Evolutionary conservation across 2,797 vertebrate genomes (phyloP).

Genomic region (Sphaeramia orbicularis): DNA sequence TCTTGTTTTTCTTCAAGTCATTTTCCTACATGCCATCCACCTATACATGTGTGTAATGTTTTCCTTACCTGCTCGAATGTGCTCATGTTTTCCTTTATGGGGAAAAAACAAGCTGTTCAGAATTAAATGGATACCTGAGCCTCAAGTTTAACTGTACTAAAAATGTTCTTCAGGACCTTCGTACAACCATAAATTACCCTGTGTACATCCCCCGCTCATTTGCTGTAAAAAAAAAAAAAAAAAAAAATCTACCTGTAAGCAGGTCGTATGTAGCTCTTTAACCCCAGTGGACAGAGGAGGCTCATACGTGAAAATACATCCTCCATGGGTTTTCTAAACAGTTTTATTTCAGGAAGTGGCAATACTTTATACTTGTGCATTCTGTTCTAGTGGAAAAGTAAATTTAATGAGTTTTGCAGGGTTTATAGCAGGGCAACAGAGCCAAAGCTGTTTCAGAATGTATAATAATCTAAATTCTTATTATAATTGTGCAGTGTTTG

Average conservation of each 20-base stretch:
- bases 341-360: conserved; percentile 65
- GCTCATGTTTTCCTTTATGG: conserved; percentile 41
- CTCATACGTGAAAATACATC: conserved; percentile 67
- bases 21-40: conserved; percentile 8
- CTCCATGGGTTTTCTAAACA: conserved; percentile 30
- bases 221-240: conserved; percentile 47
- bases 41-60: conserved; percentile 28
- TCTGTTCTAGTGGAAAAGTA: conserved; percentile 40
- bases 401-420: conserved; percentile 72
- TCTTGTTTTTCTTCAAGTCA: conserved; percentile 6
- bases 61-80: conserved; percentile 38
- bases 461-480: neutral
- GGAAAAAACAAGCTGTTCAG: conserved; percentile 63
- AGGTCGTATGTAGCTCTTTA: conserved; percentile 20
- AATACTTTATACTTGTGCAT: conserved; percentile 24
- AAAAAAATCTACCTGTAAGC: conserved; percentile 17
- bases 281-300: conserved; percentile 4
- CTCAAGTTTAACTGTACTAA: conserved; percentile 49
- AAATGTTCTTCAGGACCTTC: conserved; percentile 7
- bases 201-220: conserved; percentile 1
- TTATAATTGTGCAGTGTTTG: neutral
- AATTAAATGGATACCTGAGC: conserved; percentile 52
- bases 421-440: neutral
- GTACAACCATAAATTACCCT: conserved; percentile 21
- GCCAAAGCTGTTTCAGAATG: neutral